Evolutionary conservation across 2,113 vertebrate genomes (phyloP).

Genomic region (Cyprinus carpio): DNA sequence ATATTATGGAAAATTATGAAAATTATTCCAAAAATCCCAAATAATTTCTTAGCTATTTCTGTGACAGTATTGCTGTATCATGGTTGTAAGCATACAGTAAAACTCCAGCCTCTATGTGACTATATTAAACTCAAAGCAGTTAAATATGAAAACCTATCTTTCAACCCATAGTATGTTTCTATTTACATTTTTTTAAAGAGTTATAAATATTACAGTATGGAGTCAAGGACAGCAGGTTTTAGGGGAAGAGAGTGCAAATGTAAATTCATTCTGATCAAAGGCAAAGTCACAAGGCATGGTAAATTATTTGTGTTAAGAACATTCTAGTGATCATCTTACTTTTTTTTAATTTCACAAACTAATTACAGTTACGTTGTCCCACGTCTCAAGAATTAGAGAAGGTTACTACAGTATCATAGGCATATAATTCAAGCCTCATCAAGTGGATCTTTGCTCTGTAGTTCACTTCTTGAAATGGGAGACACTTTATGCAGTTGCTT

Average conservation of each 20-base stretch:
- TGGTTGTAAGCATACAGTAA: too few relatives aligned
- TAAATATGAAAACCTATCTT: too few relatives aligned
- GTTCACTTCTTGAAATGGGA: constrained; percentile 48
- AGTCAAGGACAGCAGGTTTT: too few relatives aligned
- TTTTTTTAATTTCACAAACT: too few relatives aligned
- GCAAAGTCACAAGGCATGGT: too few relatives aligned
- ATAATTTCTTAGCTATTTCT: background rate
- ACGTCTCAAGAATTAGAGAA: background rate
- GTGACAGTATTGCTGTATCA: background rate
- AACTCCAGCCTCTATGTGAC: too few relatives aligned
- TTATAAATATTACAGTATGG: too few relatives aligned
- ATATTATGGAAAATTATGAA: background rate
- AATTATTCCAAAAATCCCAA: background rate
- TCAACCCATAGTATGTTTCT: too few relatives aligned
- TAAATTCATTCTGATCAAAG: too few relatives aligned
- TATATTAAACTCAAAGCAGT: too few relatives aligned
- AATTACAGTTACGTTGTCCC: background rate
- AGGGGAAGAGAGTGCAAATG: too few relatives aligned
- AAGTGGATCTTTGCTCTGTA: constrained; percentile 9
- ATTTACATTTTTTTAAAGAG: too few relatives aligned
- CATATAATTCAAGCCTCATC: background rate
- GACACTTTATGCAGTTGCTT: constrained; percentile 61
- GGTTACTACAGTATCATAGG: background rate
- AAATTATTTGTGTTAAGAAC: background rate
- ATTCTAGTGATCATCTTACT: background rate